Conservation (phyloP, 2,797 vertebrate genomes). For the Sebastes oblongus region DNA sequence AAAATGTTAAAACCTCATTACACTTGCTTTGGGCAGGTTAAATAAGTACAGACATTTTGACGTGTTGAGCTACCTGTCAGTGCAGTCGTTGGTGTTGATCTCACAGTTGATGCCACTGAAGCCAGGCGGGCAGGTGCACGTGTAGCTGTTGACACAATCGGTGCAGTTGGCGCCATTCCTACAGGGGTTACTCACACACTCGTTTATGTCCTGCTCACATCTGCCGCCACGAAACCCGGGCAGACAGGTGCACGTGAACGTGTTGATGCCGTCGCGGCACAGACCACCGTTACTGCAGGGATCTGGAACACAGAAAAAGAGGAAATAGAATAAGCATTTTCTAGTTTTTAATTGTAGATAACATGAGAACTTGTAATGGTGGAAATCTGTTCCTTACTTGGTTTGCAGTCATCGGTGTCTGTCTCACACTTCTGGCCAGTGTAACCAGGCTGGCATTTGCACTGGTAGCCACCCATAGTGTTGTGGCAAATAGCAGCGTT, state of each 20-base stretch:
- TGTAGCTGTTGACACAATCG: slow-evolving; percentile 95
- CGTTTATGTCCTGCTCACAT: slow-evolving; percentile 94
- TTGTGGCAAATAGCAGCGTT: slow-evolving; percentile 90
- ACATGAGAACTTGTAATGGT: neutral
- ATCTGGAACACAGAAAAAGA: slow-evolving; percentile 76
- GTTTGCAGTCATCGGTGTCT: slow-evolving; percentile 88
- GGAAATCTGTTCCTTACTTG: slow-evolving; percentile 82
- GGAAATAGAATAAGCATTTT: neutral
- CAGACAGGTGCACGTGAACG: slow-evolving; percentile 88
- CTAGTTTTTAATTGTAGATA: neutral
- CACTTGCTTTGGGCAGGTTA: neutral
- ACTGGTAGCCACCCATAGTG: slow-evolving; percentile 88
- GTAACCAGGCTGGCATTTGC: slow-evolving; percentile 90
- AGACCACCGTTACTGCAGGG: slow-evolving; percentile 93
- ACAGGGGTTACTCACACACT: slow-evolving; percentile 95
- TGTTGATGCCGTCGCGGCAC: slow-evolving; percentile 86
- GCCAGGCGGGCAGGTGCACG: slow-evolving; percentile 92
- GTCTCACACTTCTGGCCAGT: slow-evolving; percentile 89
- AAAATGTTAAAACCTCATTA: neutral
- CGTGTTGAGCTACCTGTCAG: slow-evolving; percentile 88
- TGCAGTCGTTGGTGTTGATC: slow-evolving; percentile 96
- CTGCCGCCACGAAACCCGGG: slow-evolving; percentile 89
- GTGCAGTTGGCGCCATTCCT: slow-evolving; percentile 95
- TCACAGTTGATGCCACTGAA: slow-evolving; percentile 97
- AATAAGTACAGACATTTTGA: neutral